Base-by-base conservation (phyloP, 1,140 invertebrate species). In the Pygmarrhopalites habei region DNA sequence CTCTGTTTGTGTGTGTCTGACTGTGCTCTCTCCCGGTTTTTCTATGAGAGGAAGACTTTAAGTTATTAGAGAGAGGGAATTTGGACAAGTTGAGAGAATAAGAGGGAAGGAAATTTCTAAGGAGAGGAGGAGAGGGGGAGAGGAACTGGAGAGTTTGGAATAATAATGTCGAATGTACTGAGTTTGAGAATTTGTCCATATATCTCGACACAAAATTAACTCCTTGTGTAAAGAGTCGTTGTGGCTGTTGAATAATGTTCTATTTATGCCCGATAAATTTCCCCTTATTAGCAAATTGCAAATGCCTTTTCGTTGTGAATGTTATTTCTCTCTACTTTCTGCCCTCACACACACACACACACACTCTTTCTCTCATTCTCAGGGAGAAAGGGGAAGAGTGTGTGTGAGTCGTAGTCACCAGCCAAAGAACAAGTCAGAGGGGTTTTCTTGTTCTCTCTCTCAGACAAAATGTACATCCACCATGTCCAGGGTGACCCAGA, bases 191-290 rank as follows among this genome's bases (percentile, higher is more conserved):
- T 67, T 67, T 67, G 60, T 64, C 61, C 61, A 63, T 67, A 67
- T 67, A 67, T 67, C 61, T 67, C 61, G 60, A 67, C 65, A 67
- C 51, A 60, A 65, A n/a, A 65, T 65, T 65, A 65, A 65, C 64
- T 65, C 52, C 58, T 60, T 56, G 57, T 47, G 47, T 56, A 60
- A 41, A 53, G 62, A 67, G 49, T 57, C 57, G 60, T 67, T 67
- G 65, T 56, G 65, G 65, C 65, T 60, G 63, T 67, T 67, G 65
- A 67, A 67, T 67, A 67, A 67, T 67, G 65, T 67, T 67, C 65
- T n/a, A 67, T 63, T 68, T 68, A 64, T 61, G 66, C 59, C 53
- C 58, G 62, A 68, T 68, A 68, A 68, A 68, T 68, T 68, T 62
- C 46, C 58, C 55, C 62, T 68, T 67, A 67, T 68, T 68, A 68